Base-by-base conservation (phyloP, 2,113 vertebrate genomes). In the Triplophysa tibetana region DNA sequence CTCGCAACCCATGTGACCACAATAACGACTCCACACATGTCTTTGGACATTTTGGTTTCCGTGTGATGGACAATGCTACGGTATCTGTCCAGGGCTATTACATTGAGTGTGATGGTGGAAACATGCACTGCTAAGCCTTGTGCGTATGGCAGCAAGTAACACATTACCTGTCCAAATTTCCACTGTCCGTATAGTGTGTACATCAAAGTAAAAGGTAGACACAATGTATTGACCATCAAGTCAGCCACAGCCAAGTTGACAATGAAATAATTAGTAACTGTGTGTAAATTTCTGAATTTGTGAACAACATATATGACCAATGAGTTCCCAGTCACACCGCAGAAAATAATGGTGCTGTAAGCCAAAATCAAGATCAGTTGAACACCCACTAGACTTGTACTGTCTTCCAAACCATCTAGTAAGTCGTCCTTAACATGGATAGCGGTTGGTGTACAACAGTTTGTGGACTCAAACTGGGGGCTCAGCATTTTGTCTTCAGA, bases 211-310 rank as follows among this genome's bases (percentile, higher is more conserved):
- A 99, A 99, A 41, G 97, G 97, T 33, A 99, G 89, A 80, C 97
- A 99, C 82, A 99, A 80, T 0, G 97, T 95, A 75, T 98, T 98
- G 70, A 98, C 96, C 86, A 98, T 87, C 60, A 98, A 90, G 86
- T 98, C 97, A 0, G 97, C 95, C 90, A 95, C 88, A 0, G 85
- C 97, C 88, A 99, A 90, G 81, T 98, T 99, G 38, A 94, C 96
- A 65, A 99, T 99, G 86, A 99, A 99, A 86, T 95, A 98, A 90
- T 99, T 99, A 21, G 97, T 99, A 68, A 99, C 97, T 0, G 97
- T 98, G 26, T 94, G 93, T 83, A 99, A 95, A 38, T 91, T 96
- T 89, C 95, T 96, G 90, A 97, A 98, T 66, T 94, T 96, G 77
- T 96, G 95, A 75, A 98, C 95, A 33, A 98, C 96, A 0, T 98